phyloP scores from a whole-genome alignment of 2,888 invertebrate genomes.

The Prosapia bicincta region DNA sequence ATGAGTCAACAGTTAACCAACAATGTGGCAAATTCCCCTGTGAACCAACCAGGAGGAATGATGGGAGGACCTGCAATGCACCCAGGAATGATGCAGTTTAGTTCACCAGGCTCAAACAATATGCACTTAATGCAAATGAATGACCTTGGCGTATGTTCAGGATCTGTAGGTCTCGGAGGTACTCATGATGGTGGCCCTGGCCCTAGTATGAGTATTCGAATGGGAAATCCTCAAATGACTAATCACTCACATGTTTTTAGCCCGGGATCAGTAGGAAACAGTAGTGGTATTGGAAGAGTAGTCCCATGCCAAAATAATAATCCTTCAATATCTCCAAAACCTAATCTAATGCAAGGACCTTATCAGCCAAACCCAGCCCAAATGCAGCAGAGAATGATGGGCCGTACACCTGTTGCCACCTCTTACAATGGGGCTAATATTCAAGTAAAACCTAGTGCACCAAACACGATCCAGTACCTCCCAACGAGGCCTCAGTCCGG shows the following conservation, averaged over 20 bases:
- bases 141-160: constrained; percentile 47
- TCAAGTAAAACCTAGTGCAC: constrained; percentile 88
- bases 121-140: constrained; percentile 49
- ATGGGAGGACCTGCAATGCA: constrained; percentile 46
- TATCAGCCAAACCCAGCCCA: constrained; percentile 32
- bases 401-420: constrained; percentile 48
- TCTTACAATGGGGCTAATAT: constrained; percentile 76
- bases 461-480: constrained; percentile 97
- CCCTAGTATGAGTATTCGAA: constrained; percentile 9
- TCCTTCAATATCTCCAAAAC: constrained; percentile 41
- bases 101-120: constrained; percentile 50
- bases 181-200: constrained; percentile 11
- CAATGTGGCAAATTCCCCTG: constrained; percentile 60
- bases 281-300: constrained; percentile 45
- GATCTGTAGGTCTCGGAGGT: constrained; percentile 3
- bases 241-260: constrained; percentile 27
- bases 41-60: constrained; percentile 50
- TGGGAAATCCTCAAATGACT: constrained; percentile 25
- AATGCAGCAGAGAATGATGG: constrained; percentile 41
- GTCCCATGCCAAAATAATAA: constrained; percentile 35
- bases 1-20: constrained; percentile 92
- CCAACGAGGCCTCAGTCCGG: constrained; percentile 87
- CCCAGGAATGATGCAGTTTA: constrained; percentile 55
- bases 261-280: constrained; percentile 22
- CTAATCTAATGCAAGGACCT: constrained; percentile 47